phyloP scores from a whole-genome alignment of 2,888 invertebrate species.

The Malthinus seriepunctatus region DNA sequence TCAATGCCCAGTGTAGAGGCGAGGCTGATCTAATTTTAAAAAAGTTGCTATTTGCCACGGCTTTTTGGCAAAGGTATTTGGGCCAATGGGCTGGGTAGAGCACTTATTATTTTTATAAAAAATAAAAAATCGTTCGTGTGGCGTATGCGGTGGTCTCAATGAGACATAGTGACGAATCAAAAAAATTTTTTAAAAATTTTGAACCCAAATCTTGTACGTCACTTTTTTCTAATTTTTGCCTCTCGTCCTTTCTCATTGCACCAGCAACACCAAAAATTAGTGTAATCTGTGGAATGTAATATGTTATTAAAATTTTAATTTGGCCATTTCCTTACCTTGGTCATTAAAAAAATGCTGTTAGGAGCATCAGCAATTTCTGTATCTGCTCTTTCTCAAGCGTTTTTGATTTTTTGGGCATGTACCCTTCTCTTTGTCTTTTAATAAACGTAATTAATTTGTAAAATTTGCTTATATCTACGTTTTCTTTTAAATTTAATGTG shows the following conservation, averaged over 20 bases:
- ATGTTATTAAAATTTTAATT: background rate
- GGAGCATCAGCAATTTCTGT: slow-evolving; percentile 12
- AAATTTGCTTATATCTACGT: slow-evolving; percentile 12
- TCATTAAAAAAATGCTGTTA: slow-evolving; percentile 3
- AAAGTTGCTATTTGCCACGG: background rate
- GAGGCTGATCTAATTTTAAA: background rate
- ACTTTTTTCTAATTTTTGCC: background rate
- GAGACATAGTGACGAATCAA: slow-evolving; percentile 13
- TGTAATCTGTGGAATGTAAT: slow-evolving; percentile 13
- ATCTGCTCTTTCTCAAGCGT: slow-evolving; percentile 12
- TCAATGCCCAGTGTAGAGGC: background rate
- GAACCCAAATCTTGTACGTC: slow-evolving; percentile 7
- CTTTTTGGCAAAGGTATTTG: background rate
- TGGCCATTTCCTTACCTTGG: slow-evolving; percentile 1
- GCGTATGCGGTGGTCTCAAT: slow-evolving; percentile 17
- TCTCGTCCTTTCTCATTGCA: slow-evolving; percentile 8
- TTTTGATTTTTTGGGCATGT: slow-evolving; percentile 8
- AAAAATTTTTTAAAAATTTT: slow-evolving; percentile 22
- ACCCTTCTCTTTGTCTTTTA: slow-evolving; percentile 5
- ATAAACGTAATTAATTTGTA: slow-evolving; percentile 14
- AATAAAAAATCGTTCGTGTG: slow-evolving; percentile 7
- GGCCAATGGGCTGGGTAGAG: background rate
- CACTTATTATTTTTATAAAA: background rate
- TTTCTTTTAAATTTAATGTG: slow-evolving; percentile 1
- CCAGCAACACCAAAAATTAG: slow-evolving; percentile 24